Base-by-base conservation (phyloP, 2,888 invertebrate genomes). In the Dynastes hyllus region DNA sequence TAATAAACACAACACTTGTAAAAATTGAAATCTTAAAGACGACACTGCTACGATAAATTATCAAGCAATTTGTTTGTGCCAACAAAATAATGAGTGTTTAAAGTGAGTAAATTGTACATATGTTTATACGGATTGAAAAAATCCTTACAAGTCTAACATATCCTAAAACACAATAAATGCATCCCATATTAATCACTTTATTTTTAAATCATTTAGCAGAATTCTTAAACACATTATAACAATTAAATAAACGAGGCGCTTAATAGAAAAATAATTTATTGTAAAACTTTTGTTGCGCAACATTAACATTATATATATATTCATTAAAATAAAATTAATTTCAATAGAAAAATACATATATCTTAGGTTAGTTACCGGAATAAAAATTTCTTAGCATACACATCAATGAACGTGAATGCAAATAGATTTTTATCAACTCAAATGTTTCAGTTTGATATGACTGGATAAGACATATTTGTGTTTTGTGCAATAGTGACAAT, bases 401-500 rank as follows among this genome's bases (percentile, higher is more conserved):
- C 32, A 37, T 37, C 11, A 45, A 45, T 11, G 11, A 45, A 45
- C 45, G 45, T 45, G 11, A 8, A 63, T 27, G 22, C 29, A 29
- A 63, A 63, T 32, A 9, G 8, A 2, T 22, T 16, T 29, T 69
- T 69, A 69, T 69, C 51, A 69, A 22, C 69, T 51, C 22, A 40
- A 51, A 50, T 69, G 67, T 27, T 77, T 69, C 69, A 69, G 45
- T 29, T 77, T 69, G 45, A 61, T 69, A 53, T 76, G 76, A 53
- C 76, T 76, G 2, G 77, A 77, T 9, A 83, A 55, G n/a, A 80
- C 79, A 69, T 80, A 81, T 51, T 83, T 83, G 71, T 95, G 95
- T 85, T 95, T 93, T 82, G 95, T 94, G 84, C 91, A 91, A 90
- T 95, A 95, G 40, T 92, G 91, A 89, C 90, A 90, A 8, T 84